phyloP scores from a whole-genome alignment of 2,113 vertebrate species.

The Rhombomys opimus region DNA sequence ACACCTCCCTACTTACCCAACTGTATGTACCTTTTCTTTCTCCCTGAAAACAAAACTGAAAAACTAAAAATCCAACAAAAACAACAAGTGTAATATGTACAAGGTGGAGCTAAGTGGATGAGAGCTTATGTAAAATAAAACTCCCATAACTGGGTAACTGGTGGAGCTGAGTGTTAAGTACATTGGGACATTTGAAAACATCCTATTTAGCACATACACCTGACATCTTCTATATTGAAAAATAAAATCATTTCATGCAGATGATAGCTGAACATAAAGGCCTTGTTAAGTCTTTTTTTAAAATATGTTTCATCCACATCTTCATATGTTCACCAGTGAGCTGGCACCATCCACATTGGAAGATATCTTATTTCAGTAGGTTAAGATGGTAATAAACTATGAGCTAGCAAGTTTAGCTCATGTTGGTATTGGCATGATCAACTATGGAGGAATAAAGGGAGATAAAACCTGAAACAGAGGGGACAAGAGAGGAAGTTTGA shows the following conservation, averaged over 20 bases:
- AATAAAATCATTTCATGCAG: neutral
- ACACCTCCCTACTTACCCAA: neutral
- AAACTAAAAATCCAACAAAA: neutral
- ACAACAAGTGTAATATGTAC: neutral
- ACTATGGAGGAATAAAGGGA: neutral
- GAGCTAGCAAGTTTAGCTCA: neutral
- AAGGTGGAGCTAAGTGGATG: neutral
- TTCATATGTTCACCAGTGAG: neutral
- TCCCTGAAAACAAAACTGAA: neutral
- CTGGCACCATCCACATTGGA: neutral
- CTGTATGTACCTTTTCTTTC: neutral
- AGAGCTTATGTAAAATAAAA: neutral
- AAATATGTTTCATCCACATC: neutral
- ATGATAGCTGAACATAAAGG: neutral
- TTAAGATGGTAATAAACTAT: neutral
- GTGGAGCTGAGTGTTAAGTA: neutral
- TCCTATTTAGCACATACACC: neutral
- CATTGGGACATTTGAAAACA: neutral
- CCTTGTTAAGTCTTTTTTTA: neutral
- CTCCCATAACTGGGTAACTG: neutral
- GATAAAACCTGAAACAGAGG: neutral
- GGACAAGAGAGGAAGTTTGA: neutral
- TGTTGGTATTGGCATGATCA: too few species aligned
- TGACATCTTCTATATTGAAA: neutral
- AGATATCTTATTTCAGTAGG: neutral